These are phyloP conservation scores for Ceratothoa steindachneri DNA, from an alignment of 2,888 invertebrate genomes.

Conservation along the genomic window DNA sequence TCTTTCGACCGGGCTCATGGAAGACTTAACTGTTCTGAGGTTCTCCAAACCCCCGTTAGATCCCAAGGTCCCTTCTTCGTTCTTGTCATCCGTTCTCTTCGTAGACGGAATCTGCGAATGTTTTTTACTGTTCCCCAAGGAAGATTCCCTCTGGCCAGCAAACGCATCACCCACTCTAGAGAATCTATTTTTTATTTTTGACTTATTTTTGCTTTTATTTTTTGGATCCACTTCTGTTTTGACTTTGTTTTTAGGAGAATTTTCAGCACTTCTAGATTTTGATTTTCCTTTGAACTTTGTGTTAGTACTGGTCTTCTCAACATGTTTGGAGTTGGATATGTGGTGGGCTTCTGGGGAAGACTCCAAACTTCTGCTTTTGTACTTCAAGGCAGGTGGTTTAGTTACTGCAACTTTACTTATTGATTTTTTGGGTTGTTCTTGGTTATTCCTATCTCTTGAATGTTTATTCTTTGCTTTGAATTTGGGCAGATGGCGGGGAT, in stretches of 20 bases:
- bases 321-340: neutral
- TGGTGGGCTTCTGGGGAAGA: slow-evolving; percentile 12
- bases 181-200: neutral
- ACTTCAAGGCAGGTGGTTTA: slow-evolving; percentile 41
- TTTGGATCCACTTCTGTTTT: neutral
- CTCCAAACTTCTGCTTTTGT: slow-evolving; percentile 26
- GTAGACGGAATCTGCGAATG: neutral
- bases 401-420: slow-evolving; percentile 34
- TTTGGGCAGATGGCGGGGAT: slow-evolving; percentile 52
- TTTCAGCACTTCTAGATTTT: slow-evolving; percentile 6
- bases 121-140: neutral
- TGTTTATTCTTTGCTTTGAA: slow-evolving; percentile 25
- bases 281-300: neutral
- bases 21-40: neutral
- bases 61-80: neutral
- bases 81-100: neutral
- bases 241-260: neutral
- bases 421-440: neutral
- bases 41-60: neutral
- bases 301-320: neutral
- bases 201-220: neutral
- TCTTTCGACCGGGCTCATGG: neutral
- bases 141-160: neutral
- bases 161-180: neutral
- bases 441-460: slow-evolving; percentile 51